Evolutionary conservation across 2,888 invertebrate species (phyloP).

Genomic region (Melipona beecheii): DNA sequence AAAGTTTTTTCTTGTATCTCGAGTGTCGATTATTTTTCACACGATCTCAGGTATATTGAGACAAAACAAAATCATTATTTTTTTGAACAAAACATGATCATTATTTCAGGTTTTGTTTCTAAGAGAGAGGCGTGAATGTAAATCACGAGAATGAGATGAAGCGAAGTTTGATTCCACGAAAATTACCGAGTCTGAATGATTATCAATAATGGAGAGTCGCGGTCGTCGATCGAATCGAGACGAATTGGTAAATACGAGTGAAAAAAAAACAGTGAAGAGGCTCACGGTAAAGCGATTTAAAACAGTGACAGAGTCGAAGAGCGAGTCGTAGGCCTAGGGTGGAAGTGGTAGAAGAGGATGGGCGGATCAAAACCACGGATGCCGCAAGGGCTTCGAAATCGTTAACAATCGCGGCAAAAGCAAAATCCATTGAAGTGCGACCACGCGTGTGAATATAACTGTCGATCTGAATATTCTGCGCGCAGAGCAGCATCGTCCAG

Average conservation of each 20-base stretch:
- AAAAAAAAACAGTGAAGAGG: conserved; percentile 69
- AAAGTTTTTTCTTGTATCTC: background rate
- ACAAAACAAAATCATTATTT: conserved; percentile 17
- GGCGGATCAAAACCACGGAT: conserved; percentile 61
- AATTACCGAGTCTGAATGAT: conserved; percentile 37
- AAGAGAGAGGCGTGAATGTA: background rate
- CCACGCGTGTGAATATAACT: conserved; percentile 81
- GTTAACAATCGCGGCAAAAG: conserved; percentile 79
- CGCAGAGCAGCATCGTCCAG: conserved; percentile 45
- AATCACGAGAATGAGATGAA: background rate
- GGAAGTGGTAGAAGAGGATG: background rate
- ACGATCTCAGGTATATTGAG: background rate
- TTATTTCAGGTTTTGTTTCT: conserved; percentile 11
- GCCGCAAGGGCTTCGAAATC: conserved; percentile 74
- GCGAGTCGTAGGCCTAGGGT: conserved; percentile 21
- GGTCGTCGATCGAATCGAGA: conserved; percentile 50
- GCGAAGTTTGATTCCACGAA: background rate
- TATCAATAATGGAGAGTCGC: conserved; percentile 47
- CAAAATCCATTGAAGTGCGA: conserved; percentile 78
- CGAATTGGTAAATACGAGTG: conserved; percentile 76
- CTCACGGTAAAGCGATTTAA: conserved; percentile 78
- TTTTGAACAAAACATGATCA: background rate
- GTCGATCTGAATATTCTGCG: conserved; percentile 67
- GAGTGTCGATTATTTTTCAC: background rate
- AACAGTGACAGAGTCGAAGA: conserved; percentile 65